phyloP scores from a whole-genome alignment of 35 echinoderm and acorn worm species.

The Holothuria glaberrima region DNA sequence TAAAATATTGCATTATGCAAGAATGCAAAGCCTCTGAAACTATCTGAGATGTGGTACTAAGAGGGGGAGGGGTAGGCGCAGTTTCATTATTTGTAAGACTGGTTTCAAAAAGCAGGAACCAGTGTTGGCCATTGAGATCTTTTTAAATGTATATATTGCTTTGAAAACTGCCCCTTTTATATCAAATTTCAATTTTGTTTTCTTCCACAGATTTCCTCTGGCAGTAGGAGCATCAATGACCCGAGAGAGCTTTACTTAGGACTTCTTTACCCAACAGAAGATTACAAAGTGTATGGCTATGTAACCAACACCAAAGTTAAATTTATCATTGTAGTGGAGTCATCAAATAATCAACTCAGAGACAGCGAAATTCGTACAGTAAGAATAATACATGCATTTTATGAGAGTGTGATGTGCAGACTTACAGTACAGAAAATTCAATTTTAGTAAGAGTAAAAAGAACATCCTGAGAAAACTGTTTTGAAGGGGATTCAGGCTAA shows the following conservation, averaged over 20 bases:
- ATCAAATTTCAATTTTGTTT: not conserved
- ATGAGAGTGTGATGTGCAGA: no score
- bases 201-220: constrained; percentile 58
- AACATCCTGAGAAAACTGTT: no score
- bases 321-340: constrained; percentile 98
- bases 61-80: not conserved
- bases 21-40: not conserved
- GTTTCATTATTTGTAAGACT: not conserved
- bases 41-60: not conserved
- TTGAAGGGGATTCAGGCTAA: no score
- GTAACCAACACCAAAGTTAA: constrained; percentile 99
- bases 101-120: not conserved
- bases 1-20: not conserved
- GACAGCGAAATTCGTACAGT: constrained; percentile 99
- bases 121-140: not conserved
- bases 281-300: constrained; percentile 99
- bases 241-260: constrained; percentile 92
- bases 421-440: no score
- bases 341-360: constrained; percentile 92
- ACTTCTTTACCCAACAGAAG: constrained; percentile 94
- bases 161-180: not conserved
- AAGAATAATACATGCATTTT: constrained; percentile 43
- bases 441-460: no score
- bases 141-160: not conserved
- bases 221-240: constrained; percentile 86